Evolutionary conservation across 2,113 vertebrate species (phyloP), one percentile per base, ranked within the genome.

Genomic region (Catagonus wagneri): DNA sequence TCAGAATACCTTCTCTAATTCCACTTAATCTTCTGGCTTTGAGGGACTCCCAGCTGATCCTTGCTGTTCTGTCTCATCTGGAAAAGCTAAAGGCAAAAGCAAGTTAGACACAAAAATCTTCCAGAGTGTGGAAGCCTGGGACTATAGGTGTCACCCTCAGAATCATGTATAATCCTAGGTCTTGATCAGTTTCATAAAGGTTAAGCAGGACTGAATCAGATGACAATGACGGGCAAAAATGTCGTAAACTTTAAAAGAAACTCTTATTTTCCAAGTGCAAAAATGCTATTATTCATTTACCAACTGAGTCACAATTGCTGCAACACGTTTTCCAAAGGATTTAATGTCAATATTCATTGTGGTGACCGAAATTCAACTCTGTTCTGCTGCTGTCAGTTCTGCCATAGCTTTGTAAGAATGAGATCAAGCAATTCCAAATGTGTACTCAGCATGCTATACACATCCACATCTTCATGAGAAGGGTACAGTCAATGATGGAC

Each of bases 61-160:
- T 79, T 83, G 94, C 61, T 81, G 36, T 22, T 58, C 22, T 63
- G 12, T 75, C 12, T 80, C 50, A 87, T 66, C 68, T 83, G 71
- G 93, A 92, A 94, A 84, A 27, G 58, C 54, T 63, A 52, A 89
- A 90, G 72, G 75, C 65, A 72, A 84, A 86, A 56, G 61, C 83
- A 44, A 93, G 36, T 63, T 15, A 54, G 25, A 83, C 56, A 91
- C 20, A 54, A 66, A 95, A 71, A 72, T n/a, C 76, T 74, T 65
- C 17, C 58, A 68, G 39, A 25, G 36, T 7, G 12, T 25, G 74
- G 6, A 65, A 36, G 76, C 60, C 61, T 83, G 12, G 19, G 66
- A 80, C 34, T 32, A 11, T 0, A 63, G 25, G n/a, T 32, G n/a
- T 75, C 52, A 29, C 15, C 54, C 90, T 79, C 72, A 74, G 39